Percentiles rank a stretch among this genome's conserved stretches.
phyloP scores from a whole-genome alignment of 2,888 invertebrate genomes.

The Drosophila mimetica region DNA sequence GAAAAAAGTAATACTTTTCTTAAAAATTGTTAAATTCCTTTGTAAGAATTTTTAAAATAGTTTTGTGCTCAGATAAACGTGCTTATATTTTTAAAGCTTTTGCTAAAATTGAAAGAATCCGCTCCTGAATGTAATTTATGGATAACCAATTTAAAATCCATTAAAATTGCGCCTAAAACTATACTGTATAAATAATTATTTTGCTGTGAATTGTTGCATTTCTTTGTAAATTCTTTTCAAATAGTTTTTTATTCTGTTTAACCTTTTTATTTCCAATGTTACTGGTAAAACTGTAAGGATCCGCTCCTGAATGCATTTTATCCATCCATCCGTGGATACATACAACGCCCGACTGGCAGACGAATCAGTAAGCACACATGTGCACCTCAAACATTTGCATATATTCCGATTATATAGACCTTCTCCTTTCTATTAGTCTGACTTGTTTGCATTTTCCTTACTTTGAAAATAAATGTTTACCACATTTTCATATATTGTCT shows the following conservation, averaged over 20 bases:
- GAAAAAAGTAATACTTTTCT: too few species aligned
- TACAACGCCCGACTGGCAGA: constrained; percentile 9
- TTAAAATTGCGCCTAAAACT: background rate
- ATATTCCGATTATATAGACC: constrained; percentile 14
- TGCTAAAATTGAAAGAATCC: too few species aligned
- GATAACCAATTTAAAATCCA: too few species aligned
- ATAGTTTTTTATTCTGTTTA: too few species aligned
- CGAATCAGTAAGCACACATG: constrained; percentile 3
- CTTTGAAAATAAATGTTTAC: constrained; percentile 19
- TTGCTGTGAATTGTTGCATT: too few species aligned
- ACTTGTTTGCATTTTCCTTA: constrained; percentile 56
- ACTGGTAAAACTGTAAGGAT: background rate
- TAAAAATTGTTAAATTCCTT: too few species aligned
- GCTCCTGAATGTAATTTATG: too few species aligned
- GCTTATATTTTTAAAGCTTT: too few species aligned
- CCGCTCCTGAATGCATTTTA: constrained; percentile 6
- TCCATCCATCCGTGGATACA: constrained; percentile 3
- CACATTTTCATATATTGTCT: background rate
- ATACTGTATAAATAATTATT: background rate
- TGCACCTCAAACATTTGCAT: constrained; percentile 46
- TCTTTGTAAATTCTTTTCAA: too few species aligned
- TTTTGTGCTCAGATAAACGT: too few species aligned
- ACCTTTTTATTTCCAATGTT: background rate
- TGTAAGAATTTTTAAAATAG: too few species aligned
- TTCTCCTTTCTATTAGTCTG: constrained; percentile 21